Conservation (phyloP, 2,113 vertebrate species). For the Callopanchax toddi region DNA sequence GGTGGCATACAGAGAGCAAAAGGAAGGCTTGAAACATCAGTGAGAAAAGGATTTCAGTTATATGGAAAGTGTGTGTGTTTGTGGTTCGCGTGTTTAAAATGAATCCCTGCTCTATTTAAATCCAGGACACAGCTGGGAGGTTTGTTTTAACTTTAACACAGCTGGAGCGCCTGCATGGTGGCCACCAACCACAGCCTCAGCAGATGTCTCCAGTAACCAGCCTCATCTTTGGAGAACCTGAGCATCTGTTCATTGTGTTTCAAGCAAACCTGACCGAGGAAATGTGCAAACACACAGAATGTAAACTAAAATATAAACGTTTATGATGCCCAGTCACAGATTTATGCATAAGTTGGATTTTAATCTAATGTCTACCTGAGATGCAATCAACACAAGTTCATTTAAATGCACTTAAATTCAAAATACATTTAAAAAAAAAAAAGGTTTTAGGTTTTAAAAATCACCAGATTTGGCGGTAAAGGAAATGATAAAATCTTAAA, state of each 20-base stretch:
- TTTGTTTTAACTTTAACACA: constrained; percentile 46
- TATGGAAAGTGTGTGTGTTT: constrained; percentile 20
- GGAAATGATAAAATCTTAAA: too few species aligned
- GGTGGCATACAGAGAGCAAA: not conserved
- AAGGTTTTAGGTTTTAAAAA: too few species aligned
- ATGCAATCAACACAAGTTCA: too few species aligned
- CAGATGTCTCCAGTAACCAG: constrained; percentile 17
- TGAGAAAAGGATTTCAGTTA: too few species aligned
- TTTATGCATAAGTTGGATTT: too few species aligned
- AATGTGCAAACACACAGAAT: not conserved
- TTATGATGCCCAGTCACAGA: too few species aligned
- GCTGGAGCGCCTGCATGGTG: constrained; percentile 31
- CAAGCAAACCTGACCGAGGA: not conserved
- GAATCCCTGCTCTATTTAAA: not conserved
- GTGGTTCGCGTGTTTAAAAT: constrained; percentile 19
- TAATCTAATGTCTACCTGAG: too few species aligned
- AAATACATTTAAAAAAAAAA: too few species aligned
- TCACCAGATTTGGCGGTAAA: too few species aligned
- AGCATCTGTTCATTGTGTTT: not conserved
- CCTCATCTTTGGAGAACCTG: constrained; percentile 7
- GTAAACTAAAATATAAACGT: too few species aligned
- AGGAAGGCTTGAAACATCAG: too few species aligned
- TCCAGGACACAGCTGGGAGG: constrained; percentile 30
- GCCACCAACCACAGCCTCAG: constrained; percentile 7
- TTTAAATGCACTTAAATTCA: too few species aligned